Conservation (phyloP, 1,140 invertebrate genomes). For the Campodea augens region DNA sequence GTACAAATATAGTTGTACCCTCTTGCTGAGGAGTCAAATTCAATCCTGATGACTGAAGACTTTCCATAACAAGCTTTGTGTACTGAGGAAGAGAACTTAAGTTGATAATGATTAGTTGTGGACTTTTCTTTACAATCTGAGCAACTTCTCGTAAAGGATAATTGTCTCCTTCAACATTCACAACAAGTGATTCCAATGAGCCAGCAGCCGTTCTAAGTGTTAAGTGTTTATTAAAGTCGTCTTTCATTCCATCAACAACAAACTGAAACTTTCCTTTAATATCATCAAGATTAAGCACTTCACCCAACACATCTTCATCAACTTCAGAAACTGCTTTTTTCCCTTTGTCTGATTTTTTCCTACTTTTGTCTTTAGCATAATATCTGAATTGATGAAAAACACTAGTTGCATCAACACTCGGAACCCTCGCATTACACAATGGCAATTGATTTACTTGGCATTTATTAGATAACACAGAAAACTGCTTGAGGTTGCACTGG, state of each 20-base stretch:
- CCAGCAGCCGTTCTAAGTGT: conserved; percentile 46
- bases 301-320: too few relatives aligned
- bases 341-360: too few relatives aligned
- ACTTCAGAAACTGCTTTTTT: too few relatives aligned
- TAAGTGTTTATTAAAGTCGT: conserved; percentile 58
- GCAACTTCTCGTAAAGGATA: conserved; percentile 72
- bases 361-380: too few relatives aligned
- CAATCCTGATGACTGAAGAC: conserved; percentile 58
- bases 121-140: conserved; percentile 69
- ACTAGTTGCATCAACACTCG: too few relatives aligned
- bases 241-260: conserved; percentile 51
- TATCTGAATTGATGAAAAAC: too few relatives aligned
- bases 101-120: conserved; percentile 67
- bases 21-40: conserved; percentile 90
- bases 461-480: too few relatives aligned
- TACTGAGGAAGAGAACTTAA: conserved; percentile 64
- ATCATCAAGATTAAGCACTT: too few relatives aligned
- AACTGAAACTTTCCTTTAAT: too few relatives aligned
- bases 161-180: conserved; percentile 59
- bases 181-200: conserved; percentile 50
- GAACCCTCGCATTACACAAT: too few relatives aligned
- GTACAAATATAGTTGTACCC: conserved; percentile 68
- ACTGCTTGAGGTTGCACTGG: too few relatives aligned
- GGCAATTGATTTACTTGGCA: too few relatives aligned
- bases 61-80: conserved; percentile 51